Evolutionary conservation across 2,113 vertebrate species (phyloP).

Genomic region (Microtus richardsoni): DNA sequence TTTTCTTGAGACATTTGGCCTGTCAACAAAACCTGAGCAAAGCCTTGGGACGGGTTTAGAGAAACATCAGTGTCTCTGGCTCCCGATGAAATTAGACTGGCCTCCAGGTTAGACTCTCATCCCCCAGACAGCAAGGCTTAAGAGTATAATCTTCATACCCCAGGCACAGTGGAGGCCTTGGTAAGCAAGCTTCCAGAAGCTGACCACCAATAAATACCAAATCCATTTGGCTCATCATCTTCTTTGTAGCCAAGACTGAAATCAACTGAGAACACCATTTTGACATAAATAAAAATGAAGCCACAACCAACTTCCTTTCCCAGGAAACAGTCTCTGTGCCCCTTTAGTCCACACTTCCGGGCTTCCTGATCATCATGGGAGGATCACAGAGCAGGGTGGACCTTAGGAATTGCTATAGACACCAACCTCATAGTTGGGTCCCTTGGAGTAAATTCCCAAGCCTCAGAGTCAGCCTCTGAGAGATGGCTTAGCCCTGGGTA

Average conservation of each 20-base stretch:
- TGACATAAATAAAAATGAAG: background rate
- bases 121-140: background rate
- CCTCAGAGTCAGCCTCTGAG: conserved; percentile 5
- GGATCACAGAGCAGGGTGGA: background rate
- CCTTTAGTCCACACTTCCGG: background rate
- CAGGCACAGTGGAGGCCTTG: background rate
- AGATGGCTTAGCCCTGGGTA: background rate
- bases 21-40: background rate
- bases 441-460: background rate
- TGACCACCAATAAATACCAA: background rate
- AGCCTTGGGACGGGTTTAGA: background rate
- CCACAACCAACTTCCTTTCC: background rate
- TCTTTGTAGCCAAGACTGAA: background rate
- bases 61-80: background rate
- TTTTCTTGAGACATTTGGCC: conserved; percentile 3
- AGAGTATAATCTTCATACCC: background rate
- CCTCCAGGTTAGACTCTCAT: background rate
- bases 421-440: background rate
- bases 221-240: background rate
- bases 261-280: background rate
- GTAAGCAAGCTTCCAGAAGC: background rate
- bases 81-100: background rate
- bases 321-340: background rate
- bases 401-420: background rate
- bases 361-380: background rate